These are phyloP conservation scores for Alexandromys oeconomus DNA, from an alignment of 2,797 vertebrate species.

Conservation along the genomic window DNA sequence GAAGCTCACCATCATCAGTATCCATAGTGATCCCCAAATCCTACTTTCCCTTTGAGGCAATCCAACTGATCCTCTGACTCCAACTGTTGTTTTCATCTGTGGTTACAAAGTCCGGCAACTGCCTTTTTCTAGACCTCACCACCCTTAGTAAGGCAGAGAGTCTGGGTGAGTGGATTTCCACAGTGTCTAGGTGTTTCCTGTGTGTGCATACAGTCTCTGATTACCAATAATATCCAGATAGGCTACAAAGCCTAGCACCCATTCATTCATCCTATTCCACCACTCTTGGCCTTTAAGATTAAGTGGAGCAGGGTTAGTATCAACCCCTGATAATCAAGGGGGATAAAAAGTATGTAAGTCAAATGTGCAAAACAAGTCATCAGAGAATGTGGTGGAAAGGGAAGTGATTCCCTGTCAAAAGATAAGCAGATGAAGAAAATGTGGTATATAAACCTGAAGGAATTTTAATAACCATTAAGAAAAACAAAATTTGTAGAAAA, in stretches of 20 bases:
- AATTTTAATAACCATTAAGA: background rate
- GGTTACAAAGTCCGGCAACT: background rate
- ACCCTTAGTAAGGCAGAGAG: background rate
- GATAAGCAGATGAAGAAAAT: background rate
- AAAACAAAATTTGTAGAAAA: background rate
- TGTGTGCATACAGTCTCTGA: background rate
- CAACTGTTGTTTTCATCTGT: background rate
- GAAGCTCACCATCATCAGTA: background rate
- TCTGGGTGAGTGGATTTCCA: background rate
- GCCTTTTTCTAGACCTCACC: background rate
- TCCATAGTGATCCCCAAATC: background rate
- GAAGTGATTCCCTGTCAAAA: background rate
- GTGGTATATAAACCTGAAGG: too few relatives aligned
- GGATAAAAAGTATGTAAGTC: background rate
- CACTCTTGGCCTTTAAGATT: background rate
- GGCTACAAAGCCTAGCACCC: background rate
- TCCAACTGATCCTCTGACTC: background rate
- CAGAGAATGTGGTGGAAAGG: background rate
- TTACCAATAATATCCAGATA: background rate
- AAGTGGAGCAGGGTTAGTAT: background rate
- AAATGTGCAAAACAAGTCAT: slow-evolving; percentile 16
- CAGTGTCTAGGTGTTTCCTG: background rate
- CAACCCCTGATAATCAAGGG: background rate
- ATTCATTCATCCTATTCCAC: background rate
- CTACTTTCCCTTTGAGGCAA: slow-evolving; percentile 6